Conservation (phyloP, 2,888 invertebrate species). For the Acanthococcus lagerstroemiae region DNA sequence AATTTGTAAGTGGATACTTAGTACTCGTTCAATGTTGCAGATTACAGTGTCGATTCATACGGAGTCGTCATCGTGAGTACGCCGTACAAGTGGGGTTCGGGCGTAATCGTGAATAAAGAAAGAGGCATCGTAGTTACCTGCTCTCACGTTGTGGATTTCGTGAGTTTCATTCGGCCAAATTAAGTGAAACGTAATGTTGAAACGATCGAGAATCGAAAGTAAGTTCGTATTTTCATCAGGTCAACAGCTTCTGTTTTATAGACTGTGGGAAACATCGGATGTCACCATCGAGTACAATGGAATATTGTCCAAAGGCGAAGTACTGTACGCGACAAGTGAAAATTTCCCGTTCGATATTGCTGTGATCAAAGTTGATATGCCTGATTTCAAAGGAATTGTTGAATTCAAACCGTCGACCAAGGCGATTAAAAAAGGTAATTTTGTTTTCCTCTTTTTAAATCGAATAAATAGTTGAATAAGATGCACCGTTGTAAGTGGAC, state of each 20-base stretch:
- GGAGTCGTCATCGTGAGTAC: conserved; percentile 16
- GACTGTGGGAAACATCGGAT: no score
- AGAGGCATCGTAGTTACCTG: conserved; percentile 16
- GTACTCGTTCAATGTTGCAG: no score
- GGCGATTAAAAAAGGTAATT: neutral
- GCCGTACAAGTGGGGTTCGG: conserved; percentile 16
- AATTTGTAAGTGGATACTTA: no score
- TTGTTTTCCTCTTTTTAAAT: no score
- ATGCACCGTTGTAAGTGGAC: no score
- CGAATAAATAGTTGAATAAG: no score
- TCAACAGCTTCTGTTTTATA: conserved; percentile 8
- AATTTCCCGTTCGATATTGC: conserved; percentile 20
- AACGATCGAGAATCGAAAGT: neutral
- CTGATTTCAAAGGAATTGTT: conserved; percentile 5
- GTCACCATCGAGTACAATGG: conserved; percentile 10
- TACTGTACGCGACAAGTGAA: conserved; percentile 16
- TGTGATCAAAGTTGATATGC: conserved; percentile 8
- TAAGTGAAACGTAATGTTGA: neutral
- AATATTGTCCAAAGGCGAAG: neutral
- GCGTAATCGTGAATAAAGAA: conserved; percentile 8
- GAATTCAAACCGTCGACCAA: conserved; percentile 8
- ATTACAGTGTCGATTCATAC: neutral
- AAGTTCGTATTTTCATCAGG: neutral
- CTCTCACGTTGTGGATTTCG: conserved; percentile 20
- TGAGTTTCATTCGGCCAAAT: no score